Base-by-base conservation (phyloP, 2,888 invertebrate genomes). In the Cepaea hortensis region DNA sequence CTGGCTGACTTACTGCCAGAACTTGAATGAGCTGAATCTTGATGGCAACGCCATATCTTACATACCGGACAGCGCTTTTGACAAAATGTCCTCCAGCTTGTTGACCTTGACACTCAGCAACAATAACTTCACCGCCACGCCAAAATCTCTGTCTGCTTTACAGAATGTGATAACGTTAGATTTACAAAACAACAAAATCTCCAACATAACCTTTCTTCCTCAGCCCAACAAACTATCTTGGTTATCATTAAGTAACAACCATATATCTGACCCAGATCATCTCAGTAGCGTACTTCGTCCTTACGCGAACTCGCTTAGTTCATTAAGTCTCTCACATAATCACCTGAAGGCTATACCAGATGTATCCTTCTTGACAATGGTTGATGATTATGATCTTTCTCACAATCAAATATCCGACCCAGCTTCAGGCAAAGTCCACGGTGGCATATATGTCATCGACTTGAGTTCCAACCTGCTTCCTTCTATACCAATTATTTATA, bases 161-260 rank as follows among this genome's bases (percentile, higher is more conserved):
- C 5, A 5, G 2, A 23, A n/a, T 23, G n/a, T 61, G 61, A 7
- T 23, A 61, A 23, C 23, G 7, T 23, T 79, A 61, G 23, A 79
- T 23, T 23, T 79, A 61, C 61, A 11, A 55, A 4, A 7, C 15
- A 79, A 79, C 13, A 61, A 23, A 61, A 79, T 79, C 20, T 79
- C 77, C 3, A 61, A 79, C 18, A 61, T 79, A 55, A 79, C 61
- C 15, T 79, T 13, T 20, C 77, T 79, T n/a, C 77, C 77, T 61
- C 20, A 55, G 6, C 61, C 61, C 6, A 23, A 9, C 7, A 3
- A 61, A 15, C 23, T 79, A 23, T n/a, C 23, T 3, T 6, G 5
- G 18, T 79, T 79, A 23, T n/a, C 77, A n/a, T 46, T 79, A 18
- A 79, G 18, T 23, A 61, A 61, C n/a, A 79, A 79, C 77, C 11